phyloP scores from a whole-genome alignment of 2,888 invertebrate genomes.

The Eubasilissa splendida region DNA sequence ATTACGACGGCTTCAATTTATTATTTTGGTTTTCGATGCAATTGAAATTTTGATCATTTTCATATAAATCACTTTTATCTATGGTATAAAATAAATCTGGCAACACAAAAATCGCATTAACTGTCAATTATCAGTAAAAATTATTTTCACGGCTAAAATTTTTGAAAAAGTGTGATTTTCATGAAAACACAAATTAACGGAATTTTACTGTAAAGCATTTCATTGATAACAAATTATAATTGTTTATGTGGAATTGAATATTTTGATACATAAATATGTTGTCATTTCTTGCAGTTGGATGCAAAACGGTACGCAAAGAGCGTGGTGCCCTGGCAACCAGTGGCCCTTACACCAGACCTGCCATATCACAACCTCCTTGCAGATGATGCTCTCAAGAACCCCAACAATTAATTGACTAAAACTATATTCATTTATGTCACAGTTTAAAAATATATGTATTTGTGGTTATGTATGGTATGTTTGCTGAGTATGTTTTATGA shows the following conservation, averaged over 20 bases:
- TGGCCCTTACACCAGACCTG: constrained; percentile 48
- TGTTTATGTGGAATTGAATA: not conserved
- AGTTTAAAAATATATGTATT: not conserved
- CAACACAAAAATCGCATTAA: no score
- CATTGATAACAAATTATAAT: not conserved
- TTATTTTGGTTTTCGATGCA: no score
- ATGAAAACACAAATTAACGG: not conserved
- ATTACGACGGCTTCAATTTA: no score
- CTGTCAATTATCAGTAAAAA: no score
- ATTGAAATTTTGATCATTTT: no score
- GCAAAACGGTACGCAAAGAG: constrained; percentile 47
- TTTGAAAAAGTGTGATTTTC: no score
- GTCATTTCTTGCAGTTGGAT: constrained; percentile 46
- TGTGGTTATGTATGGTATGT: no score
- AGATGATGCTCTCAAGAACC: constrained; percentile 13
- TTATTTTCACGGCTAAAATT: no score
- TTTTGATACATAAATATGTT: not conserved
- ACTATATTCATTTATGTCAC: not conserved
- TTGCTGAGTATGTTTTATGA: no score
- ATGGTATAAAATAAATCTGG: no score
- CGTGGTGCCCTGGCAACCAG: constrained; percentile 34
- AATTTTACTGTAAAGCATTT: not conserved
- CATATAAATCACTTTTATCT: no score
- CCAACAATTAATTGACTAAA: not conserved
- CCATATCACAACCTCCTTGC: constrained; percentile 38